These are phyloP conservation scores for Cataglyphis albicans DNA, from an alignment of 2,888 invertebrate species.

Conservation along the genomic window DNA sequence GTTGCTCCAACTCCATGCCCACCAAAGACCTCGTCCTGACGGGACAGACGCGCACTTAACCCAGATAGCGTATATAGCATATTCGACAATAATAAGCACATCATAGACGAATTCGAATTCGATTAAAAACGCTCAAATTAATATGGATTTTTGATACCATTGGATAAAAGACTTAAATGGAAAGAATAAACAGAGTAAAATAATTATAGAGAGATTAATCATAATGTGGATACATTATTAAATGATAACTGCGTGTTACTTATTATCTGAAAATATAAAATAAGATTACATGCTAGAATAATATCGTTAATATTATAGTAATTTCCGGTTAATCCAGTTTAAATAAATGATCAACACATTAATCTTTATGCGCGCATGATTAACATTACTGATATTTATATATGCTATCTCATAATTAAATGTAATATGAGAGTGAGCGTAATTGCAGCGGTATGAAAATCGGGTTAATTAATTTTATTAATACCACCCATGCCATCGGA, in stretches of 20 bases:
- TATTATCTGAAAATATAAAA: not conserved
- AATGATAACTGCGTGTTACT: not conserved
- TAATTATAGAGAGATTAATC: not conserved
- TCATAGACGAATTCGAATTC: constrained; percentile 15
- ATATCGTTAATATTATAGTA: constrained; percentile 26
- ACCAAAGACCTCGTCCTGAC: constrained; percentile 42
- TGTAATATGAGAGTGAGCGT: constrained; percentile 12
- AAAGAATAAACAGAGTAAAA: not conserved
- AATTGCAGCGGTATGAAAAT: constrained; percentile 36
- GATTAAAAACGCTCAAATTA: constrained; percentile 14
- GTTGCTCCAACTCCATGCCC: constrained; percentile 61
- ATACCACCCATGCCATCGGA: constrained; percentile 23
- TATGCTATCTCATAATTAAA: constrained; percentile 41
- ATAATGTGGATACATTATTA: not conserved
- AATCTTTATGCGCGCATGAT: constrained; percentile 31
- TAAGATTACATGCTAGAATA: constrained; percentile 24
- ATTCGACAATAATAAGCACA: constrained; percentile 45
- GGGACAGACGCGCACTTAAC: constrained; percentile 65
- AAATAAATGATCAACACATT: constrained; percentile 47
- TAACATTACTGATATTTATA: constrained; percentile 50
- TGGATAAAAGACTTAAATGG: not conserved
- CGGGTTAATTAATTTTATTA: constrained; percentile 42
- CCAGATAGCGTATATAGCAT: constrained; percentile 54
- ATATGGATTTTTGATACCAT: constrained; percentile 23
- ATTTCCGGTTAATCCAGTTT: constrained; percentile 43